A percentile compares a stretch with the other conserved stretches of the same genome.
Evolutionary conservation across 1,140 invertebrate genomes (phyloP).

Genomic region (Lethrus apterus): DNA sequence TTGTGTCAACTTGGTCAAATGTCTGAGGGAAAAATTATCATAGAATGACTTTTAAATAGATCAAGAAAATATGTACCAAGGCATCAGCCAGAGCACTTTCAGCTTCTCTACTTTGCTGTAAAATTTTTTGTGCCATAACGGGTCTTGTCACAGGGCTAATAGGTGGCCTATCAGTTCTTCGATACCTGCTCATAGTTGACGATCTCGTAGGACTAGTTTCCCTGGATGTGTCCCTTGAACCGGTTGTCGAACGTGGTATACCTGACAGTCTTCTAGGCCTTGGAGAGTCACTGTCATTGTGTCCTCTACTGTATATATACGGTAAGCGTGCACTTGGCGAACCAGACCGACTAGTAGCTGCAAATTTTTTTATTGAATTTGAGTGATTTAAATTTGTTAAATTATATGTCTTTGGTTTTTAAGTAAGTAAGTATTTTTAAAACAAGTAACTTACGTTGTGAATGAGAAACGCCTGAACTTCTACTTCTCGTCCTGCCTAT

Average conservation of each 20-base stretch:
- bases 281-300: constrained; percentile 31
- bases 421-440: not conserved
- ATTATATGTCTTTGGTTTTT: not conserved
- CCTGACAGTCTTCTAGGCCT: constrained; percentile 46
- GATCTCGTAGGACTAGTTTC: constrained; percentile 55
- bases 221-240: constrained; percentile 58
- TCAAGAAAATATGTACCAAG: constrained; percentile 45
- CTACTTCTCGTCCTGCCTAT: constrained; percentile 53
- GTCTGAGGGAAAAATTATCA: constrained; percentile 12
- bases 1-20: constrained; percentile 10
- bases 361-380: constrained; percentile 17
- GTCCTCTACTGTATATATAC: constrained; percentile 54
- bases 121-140: constrained; percentile 70
- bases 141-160: constrained; percentile 48
- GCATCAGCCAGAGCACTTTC: constrained; percentile 75
- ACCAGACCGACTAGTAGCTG: constrained; percentile 70
- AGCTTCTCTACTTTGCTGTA: constrained; percentile 83
- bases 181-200: constrained; percentile 30
- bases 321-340: constrained; percentile 68
- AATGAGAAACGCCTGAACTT: constrained; percentile 71
- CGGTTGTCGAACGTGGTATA: constrained; percentile 63
- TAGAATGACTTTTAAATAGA: not conserved
- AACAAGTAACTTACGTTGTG: constrained; percentile 67
- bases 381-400: not conserved
- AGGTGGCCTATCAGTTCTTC: constrained; percentile 47